These are phyloP conservation scores for Sciaenops ocellatus DNA, from an alignment of 2,797 vertebrate genomes.

Conservation along the genomic window DNA sequence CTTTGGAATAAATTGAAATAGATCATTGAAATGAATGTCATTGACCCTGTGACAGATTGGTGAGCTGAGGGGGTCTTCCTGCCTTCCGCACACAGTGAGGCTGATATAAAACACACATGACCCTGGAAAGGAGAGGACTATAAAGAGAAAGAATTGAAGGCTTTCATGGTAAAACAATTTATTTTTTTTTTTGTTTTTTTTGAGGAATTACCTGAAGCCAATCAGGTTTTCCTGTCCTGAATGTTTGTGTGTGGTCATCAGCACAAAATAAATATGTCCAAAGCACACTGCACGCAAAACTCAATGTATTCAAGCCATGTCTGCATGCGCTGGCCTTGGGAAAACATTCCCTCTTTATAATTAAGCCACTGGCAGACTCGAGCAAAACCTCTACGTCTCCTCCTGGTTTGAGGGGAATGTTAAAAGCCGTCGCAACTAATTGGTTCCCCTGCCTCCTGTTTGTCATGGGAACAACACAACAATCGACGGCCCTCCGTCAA, in stretches of 20 bases:
- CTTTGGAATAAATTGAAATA: slow-evolving; percentile 21
- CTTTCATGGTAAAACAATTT: background rate
- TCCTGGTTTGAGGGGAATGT: slow-evolving; percentile 68
- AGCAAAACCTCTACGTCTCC: slow-evolving; percentile 49
- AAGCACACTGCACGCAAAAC: slow-evolving; percentile 35
- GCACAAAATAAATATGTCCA: slow-evolving; percentile 17
- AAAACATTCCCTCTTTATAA: slow-evolving; percentile 68
- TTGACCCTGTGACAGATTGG: slow-evolving; percentile 31
- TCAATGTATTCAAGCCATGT: slow-evolving; percentile 60
- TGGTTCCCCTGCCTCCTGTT: slow-evolving; percentile 81
- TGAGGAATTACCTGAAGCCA: too few species aligned
- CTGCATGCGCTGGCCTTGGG: slow-evolving; percentile 66
- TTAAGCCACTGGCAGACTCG: slow-evolving; percentile 66
- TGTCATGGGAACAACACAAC: slow-evolving; percentile 69
- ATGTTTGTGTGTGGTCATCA: slow-evolving; percentile 17
- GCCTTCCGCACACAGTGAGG: slow-evolving; percentile 4
- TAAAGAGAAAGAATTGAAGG: background rate
- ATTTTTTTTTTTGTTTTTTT: background rate
- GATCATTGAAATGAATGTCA: slow-evolving; percentile 22
- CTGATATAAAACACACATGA: slow-evolving; percentile 1
- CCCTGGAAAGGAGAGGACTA: background rate
- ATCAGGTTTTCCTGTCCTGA: background rate
- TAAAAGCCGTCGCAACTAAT: slow-evolving; percentile 76
- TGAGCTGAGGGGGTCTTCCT: background rate
- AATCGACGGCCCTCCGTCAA: slow-evolving; percentile 63